Base-by-base conservation (phyloP, 1,140 invertebrate species). In the Stegodyphus mimosarum region DNA sequence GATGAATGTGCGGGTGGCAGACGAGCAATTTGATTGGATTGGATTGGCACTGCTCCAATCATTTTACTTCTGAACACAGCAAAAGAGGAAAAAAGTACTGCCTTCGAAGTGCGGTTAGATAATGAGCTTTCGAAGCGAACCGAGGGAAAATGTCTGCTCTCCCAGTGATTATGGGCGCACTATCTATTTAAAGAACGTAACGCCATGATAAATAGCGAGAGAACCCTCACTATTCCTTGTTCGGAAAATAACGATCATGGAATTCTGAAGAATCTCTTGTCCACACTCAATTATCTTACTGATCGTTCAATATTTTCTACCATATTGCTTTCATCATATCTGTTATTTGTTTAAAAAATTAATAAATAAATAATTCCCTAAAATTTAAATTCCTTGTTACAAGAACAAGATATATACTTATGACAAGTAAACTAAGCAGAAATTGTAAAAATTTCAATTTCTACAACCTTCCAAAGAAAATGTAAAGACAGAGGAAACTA, bases 121-220 rank as follows among this genome's bases (percentile, higher is more conserved):
- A 83, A 83, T 83, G 80, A 83, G 80, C 70, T 83, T 83, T 83
- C 80, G 80, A 77, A 72, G 69, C 53, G 80, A 77, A 72, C 52
- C 53, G 60, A 10, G 60, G 17, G 80, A 74, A 71, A 80, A 48
- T 51, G 70, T 74, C 70, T 74, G 71, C 69, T 53, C 33, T 33
- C 18, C n/a, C 6, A 83, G 80, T 83, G 80, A 83, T 83, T 83
- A 83, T 74, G 80, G 80, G 66, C 13, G 71, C 63, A 33, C 80
- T 83, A 74, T 83, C 80, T 83, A 83, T 83, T 83, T 83, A 83
- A 83, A 83, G 80, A 74, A 83, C 71, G 33, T 83, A 74, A 64
- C 63, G 17, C 69, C 52, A 15, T 79, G 77, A 81, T 81, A 33
- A 81, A 81, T 81, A 81, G 69, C 49, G 52, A 18, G 6, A 63